These are phyloP conservation scores for Hyles euphorbiae DNA, from an alignment of 1,140 invertebrate species.

Conservation along the genomic window DNA sequence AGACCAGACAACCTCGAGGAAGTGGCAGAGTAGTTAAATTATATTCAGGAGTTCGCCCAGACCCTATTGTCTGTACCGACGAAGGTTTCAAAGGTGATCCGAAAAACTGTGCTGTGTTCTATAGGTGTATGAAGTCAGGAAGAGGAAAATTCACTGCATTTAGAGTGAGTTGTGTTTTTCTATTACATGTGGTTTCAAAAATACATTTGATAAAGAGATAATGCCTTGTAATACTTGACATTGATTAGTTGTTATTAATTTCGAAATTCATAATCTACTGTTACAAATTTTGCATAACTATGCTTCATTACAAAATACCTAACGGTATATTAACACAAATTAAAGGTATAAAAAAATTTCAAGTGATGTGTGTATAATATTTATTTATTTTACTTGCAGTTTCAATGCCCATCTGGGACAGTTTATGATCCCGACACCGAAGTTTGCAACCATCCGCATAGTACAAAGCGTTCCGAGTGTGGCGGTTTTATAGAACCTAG, in stretches of 20 bases:
- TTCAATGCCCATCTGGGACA: conserved; percentile 82
- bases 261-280: too few relatives aligned
- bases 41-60: conserved; percentile 46
- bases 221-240: too few relatives aligned
- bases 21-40: conserved; percentile 53
- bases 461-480: conserved; percentile 78
- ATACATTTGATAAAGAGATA: too few relatives aligned
- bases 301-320: too few relatives aligned
- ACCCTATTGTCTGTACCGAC: conserved; percentile 45
- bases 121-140: conserved; percentile 73
- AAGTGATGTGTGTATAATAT: not conserved
- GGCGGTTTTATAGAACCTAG: conserved; percentile 28
- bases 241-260: too few relatives aligned
- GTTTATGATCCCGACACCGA: conserved; percentile 81
- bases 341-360: too few relatives aligned
- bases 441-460: conserved; percentile 81
- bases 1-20: conserved; percentile 32
- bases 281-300: too few relatives aligned
- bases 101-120: conserved; percentile 76
- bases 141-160: conserved; percentile 59
- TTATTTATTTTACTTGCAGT: conserved; percentile 67
- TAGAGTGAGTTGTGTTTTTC: conserved; percentile 36
- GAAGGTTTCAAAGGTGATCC: conserved; percentile 82
- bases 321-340: too few relatives aligned
- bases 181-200: not conserved